Evolutionary conservation across 2,797 vertebrate genomes (phyloP).

Genomic region (Geotrypetes seraphini): DNA sequence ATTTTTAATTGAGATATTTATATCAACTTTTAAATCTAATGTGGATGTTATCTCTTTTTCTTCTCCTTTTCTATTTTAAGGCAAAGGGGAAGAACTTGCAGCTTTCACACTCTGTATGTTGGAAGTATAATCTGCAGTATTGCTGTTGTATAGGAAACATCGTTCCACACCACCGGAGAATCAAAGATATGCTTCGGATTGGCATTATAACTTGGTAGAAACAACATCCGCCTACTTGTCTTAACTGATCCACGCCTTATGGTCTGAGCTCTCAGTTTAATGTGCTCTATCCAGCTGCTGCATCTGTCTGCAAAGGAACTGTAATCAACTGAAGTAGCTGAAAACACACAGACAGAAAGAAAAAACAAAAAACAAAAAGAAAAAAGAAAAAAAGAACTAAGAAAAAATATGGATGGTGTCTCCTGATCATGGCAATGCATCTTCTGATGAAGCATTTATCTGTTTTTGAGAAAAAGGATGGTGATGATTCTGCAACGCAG

Average conservation of each 20-base stretch:
- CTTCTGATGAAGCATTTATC: constrained; percentile 53
- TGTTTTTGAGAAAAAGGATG: constrained; percentile 62
- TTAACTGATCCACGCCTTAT: constrained; percentile 99
- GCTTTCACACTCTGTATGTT: constrained; percentile 66
- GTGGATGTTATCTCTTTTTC: too few species aligned
- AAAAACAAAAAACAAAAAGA: constrained; percentile 52
- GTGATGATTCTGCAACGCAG: constrained; percentile 30
- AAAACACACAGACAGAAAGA: constrained; percentile 76
- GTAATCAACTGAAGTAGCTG: constrained; percentile 98
- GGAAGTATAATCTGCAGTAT: constrained; percentile 32
- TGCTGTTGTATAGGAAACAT: constrained; percentile 48
- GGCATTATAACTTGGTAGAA: constrained; percentile 82
- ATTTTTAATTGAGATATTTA: constrained; percentile 2
- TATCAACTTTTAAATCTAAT: constrained; percentile 27
- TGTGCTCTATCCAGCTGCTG: constrained; percentile 99
- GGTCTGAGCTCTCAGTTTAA: constrained; percentile 99
- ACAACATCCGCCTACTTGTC: constrained; percentile 97
- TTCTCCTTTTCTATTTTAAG: too few species aligned
- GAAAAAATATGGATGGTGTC: constrained; percentile 83
- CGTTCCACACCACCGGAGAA: constrained; percentile 67
- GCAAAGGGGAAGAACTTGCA: constrained; percentile 35
- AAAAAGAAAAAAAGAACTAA: constrained; percentile 46
- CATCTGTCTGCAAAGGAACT: constrained; percentile 99
- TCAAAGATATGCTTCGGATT: constrained; percentile 60
- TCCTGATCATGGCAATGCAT: constrained; percentile 52